A percentile compares a stretch with the other conserved stretches of the same genome.
These are phyloP conservation scores for Sminthurinus aureus DNA, from an alignment of 2,888 invertebrate genomes.

Conservation along the genomic window DNA sequence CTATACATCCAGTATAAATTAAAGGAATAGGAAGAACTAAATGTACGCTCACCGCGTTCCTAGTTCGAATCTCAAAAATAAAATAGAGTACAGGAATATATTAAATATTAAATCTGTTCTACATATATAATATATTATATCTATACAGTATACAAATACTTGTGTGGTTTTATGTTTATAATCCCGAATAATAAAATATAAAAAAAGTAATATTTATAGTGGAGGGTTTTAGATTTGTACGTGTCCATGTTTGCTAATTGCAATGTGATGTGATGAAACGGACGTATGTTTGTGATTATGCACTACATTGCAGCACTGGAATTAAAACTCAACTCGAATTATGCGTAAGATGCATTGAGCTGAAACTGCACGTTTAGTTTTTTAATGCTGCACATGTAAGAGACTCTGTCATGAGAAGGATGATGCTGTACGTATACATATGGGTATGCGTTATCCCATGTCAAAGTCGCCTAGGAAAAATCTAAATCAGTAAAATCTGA, in stretches of 20 bases:
- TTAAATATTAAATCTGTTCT: neutral
- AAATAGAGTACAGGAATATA: too few species aligned
- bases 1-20: neutral
- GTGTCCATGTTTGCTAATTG: neutral
- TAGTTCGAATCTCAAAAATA: neutral
- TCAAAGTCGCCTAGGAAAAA: too few species aligned
- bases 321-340: neutral
- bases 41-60: neutral
- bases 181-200: too few species aligned
- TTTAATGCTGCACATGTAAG: neutral
- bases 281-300: neutral
- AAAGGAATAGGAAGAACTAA: neutral
- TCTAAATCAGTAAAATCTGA: too few species aligned
- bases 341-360: neutral
- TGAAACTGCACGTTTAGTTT: neutral
- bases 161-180: too few species aligned
- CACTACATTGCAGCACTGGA: neutral
- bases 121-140: neutral
- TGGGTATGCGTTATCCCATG: too few species aligned
- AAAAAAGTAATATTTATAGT: too few species aligned
- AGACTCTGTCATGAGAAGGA: neutral
- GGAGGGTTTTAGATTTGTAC: neutral
- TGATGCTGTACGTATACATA: too few species aligned
- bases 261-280: neutral
- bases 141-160: neutral